Evolutionary conservation across 1,140 invertebrate species (phyloP).

Genomic region (Drepana arcuata): DNA sequence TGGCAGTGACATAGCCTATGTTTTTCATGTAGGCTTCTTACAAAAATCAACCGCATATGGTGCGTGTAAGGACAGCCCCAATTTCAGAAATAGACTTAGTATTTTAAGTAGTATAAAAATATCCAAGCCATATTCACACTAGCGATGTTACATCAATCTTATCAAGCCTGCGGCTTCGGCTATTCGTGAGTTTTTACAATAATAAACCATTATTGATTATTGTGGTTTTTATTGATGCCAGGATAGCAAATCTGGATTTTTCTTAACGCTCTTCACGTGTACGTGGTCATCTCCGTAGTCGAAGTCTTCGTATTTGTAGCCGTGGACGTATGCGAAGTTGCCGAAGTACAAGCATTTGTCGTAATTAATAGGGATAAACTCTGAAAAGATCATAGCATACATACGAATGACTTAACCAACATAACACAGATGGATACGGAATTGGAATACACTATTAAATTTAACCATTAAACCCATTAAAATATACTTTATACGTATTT

Average conservation of each 20-base stretch:
- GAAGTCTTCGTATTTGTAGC: slow-evolving; percentile 42
- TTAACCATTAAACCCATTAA: no score
- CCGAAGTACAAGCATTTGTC: slow-evolving; percentile 52
- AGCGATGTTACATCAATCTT: slow-evolving; percentile 2
- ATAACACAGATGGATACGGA: no score
- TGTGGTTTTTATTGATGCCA: no score
- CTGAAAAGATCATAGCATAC: no score
- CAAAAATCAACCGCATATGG: slow-evolving; percentile 1
- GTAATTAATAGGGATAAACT: slow-evolving; percentile 36
- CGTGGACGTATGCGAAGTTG: slow-evolving; percentile 59
- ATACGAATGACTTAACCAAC: no score
- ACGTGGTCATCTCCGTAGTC: slow-evolving; percentile 49
- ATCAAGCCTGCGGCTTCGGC: slow-evolving; percentile 47
- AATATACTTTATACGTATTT: no score
- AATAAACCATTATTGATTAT: no score
- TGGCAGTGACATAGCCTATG: slow-evolving; percentile 53
- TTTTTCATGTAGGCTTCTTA: slow-evolving; percentile 22
- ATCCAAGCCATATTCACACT: neutral
- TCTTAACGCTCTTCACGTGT: slow-evolving; percentile 29
- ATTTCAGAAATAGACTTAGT: slow-evolving; percentile 6
- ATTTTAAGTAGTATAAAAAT: neutral
- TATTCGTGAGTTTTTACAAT: no score
- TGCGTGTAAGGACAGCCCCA: slow-evolving; percentile 10
- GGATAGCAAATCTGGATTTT: slow-evolving; percentile 23
- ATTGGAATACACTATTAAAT: no score